Percentiles rank a stretch among this genome's conserved stretches.
Evolutionary conservation across 2,797 vertebrate genomes (phyloP).

Genomic region (Bovichtus diacanthus): DNA sequence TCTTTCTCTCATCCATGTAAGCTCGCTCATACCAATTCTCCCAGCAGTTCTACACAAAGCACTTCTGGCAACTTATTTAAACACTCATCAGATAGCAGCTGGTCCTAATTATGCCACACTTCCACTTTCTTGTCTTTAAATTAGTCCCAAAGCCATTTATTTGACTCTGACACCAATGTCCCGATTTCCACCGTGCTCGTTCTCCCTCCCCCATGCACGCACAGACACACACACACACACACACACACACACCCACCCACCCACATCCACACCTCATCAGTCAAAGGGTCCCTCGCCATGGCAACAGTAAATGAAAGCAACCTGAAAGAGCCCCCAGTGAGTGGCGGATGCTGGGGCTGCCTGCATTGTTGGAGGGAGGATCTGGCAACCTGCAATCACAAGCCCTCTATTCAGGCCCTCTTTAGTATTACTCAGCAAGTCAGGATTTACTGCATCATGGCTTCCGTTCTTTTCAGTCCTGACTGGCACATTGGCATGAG

Average conservation of each 20-base stretch:
- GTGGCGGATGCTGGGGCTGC: conserved; percentile 82
- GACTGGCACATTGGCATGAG: conserved; percentile 87
- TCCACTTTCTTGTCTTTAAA: conserved; percentile 76
- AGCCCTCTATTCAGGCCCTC: conserved; percentile 84
- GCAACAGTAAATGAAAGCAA: conserved; percentile 87
- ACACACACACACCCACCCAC: conserved; percentile 34
- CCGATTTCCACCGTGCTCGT: conserved; percentile 51
- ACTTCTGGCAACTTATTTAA: conserved; percentile 71
- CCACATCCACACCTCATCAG: conserved; percentile 80
- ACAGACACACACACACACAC: conserved; percentile 25
- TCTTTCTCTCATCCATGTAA: conserved; percentile 14
- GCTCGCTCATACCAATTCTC: conserved; percentile 23
- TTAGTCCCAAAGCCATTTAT: conserved; percentile 75
- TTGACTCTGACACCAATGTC: conserved; percentile 76
- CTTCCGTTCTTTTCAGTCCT: conserved; percentile 86
- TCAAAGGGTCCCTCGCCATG: conserved; percentile 84
- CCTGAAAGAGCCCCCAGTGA: conserved; percentile 85
- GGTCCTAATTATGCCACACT: conserved; percentile 77
- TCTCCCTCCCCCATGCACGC: conserved; percentile 12
- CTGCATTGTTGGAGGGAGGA: conserved; percentile 83
- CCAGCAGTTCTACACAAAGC: conserved; percentile 21
- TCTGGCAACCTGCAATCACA: conserved; percentile 88
- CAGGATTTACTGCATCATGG: conserved; percentile 86
- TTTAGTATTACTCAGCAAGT: conserved; percentile 89
- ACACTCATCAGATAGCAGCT: conserved; percentile 76